Evolutionary conservation across 37 sponge, comb jelly and placozoan genomes (phyloP).

Genomic region (Mnemiopsis leidyi): DNA sequence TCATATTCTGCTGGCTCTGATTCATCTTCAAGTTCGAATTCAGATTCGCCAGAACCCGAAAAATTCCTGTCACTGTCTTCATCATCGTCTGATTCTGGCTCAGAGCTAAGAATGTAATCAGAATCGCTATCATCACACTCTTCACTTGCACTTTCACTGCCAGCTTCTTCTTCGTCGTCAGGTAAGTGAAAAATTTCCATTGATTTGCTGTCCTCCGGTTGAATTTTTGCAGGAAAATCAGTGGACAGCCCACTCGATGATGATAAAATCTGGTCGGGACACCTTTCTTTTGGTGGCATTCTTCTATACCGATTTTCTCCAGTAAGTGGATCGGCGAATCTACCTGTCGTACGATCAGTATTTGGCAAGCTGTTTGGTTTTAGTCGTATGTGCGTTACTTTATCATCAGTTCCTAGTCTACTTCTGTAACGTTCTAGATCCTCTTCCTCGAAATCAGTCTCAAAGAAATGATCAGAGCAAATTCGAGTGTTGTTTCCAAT

Average conservation of each 20-base stretch:
- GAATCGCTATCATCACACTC: not conserved
- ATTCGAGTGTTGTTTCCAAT: not conserved
- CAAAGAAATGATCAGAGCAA: not conserved
- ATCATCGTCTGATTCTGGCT: not conserved
- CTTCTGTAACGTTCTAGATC: not conserved
- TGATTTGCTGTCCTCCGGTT: too few species aligned
- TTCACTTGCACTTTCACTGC: not conserved
- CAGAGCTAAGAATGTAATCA: not conserved
- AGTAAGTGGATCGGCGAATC: not conserved
- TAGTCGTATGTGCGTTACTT: not conserved
- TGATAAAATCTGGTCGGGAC: not conserved
- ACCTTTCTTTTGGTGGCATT: not conserved
- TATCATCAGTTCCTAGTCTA: not conserved
- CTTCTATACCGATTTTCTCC: not conserved
- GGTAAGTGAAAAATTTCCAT: too few species aligned
- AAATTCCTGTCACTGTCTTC: not conserved
- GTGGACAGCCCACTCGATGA: not conserved
- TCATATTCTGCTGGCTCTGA: not conserved
- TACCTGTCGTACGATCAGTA: not conserved
- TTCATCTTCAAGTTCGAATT: not conserved
- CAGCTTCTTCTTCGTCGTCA: too few species aligned
- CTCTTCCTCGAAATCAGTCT: not conserved
- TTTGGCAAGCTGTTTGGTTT: not conserved
- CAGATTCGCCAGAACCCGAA: not conserved
- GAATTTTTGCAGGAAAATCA: too few species aligned